A percentile compares a stretch with the other conserved stretches of the same genome.
Conservation (phyloP, 2,113 vertebrate genomes). For the Aptenodytes forsteri region DNA sequence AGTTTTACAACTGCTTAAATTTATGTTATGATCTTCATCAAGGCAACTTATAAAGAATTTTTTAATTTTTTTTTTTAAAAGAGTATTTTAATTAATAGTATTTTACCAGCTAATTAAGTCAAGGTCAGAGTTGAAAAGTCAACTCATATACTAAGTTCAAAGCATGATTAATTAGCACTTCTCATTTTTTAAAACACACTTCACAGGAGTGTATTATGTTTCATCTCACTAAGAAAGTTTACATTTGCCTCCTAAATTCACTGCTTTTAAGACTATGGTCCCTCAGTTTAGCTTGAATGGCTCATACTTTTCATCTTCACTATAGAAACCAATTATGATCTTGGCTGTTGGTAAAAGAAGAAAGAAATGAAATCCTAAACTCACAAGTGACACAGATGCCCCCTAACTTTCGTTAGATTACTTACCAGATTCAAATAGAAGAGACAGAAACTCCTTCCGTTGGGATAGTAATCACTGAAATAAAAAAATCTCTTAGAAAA, state of each 20-base stretch:
- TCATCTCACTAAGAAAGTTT: neutral
- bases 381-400: neutral
- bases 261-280: neutral
- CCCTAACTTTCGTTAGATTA: neutral
- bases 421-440: neutral
- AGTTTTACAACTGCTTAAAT: neutral
- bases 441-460: neutral
- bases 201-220: neutral
- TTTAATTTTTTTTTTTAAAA: neutral
- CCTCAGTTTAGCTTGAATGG: neutral
- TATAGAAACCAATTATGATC: neutral
- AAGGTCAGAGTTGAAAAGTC: neutral
- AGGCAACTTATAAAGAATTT: neutral
- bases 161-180: neutral
- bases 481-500: neutral
- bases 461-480: neutral
- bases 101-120: neutral
- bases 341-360: neutral
- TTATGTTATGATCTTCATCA: neutral
- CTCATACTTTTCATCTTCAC: neutral
- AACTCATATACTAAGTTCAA: neutral
- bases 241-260: neutral
- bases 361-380: neutral
- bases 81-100: neutral
- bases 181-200: neutral